A percentile compares a stretch with the other conserved stretches of the same genome.
Conservation (phyloP, 2,113 vertebrate genomes). For the Trachemys scripta region DNA sequence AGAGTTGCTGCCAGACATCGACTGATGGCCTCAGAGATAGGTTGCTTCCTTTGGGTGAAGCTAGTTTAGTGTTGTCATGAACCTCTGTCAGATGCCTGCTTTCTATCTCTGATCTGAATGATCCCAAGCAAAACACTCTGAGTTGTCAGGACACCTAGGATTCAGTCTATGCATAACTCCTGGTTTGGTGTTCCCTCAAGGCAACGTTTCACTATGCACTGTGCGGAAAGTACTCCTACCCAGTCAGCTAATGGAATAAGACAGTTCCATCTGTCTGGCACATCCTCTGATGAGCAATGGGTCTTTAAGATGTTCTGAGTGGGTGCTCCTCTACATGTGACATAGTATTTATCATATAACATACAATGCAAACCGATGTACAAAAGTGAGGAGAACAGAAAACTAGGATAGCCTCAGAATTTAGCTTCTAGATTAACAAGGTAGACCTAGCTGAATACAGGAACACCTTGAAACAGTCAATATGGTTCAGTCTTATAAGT, state of each 20-base stretch:
- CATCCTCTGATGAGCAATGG: not conserved
- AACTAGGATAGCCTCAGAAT: not conserved
- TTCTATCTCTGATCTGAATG: not conserved
- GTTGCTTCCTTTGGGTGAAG: not conserved
- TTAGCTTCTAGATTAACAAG: not conserved
- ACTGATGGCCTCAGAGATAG: not conserved
- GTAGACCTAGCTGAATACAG: not conserved
- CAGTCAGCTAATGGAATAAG: not conserved
- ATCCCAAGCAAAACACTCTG: not conserved
- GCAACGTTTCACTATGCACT: not conserved
- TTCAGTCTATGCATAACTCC: not conserved
- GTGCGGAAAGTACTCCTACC: too few relatives aligned
- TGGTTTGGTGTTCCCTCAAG: not conserved
- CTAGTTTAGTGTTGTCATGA: not conserved
- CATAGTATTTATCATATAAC: not conserved
- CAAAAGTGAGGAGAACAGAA: rapidly evolving
- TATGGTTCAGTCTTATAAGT: not conserved
- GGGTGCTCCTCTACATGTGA: not conserved
- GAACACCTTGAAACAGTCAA: not conserved
- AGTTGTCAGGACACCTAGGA: not conserved
- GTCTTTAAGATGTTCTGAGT: not conserved
- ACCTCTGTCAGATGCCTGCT: not conserved
- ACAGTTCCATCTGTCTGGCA: not conserved
- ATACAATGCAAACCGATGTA: rapidly evolving
- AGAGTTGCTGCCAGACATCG: constrained; percentile 30